Base-by-base conservation (phyloP, 2,888 invertebrate genomes). In the Cerceris rybyensis region DNA sequence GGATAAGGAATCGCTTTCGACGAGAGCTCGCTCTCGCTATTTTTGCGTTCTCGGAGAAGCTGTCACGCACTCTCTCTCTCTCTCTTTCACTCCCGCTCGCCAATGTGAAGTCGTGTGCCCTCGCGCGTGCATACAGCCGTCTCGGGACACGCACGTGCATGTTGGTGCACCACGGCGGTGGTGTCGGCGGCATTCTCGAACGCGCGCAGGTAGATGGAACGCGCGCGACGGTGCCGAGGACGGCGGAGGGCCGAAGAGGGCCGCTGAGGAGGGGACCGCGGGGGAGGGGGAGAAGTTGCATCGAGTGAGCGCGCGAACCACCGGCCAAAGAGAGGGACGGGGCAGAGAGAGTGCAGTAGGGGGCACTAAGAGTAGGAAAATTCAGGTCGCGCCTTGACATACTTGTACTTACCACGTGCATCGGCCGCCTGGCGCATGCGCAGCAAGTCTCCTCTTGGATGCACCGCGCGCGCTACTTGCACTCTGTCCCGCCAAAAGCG, bases 331-430 rank as follows among this genome's bases (percentile, higher is more conserved):
- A 46, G 69, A 39, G 54, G 28, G 67, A n/a, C 9, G 9, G 55
- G 46, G 49, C 41, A 9, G 49, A 59, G 63, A 52, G 54, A 50
- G 71, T 67, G 75, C 65, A 76, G 68, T 71, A 68, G 80, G 71
- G 80, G 78, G 80, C 63, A 85, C 77, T 75, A 82, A 84, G 89
- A 91, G 91, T 89, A 91, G 91, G 92, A 92, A 92, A 92, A 92
- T 92, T 92, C 92, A 92, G 92, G 92, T 92, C 92, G 92, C 91
- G 92, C 92, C 92, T 92, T 92, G 92, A 92, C 92, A 92, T 88
- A 92, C 91, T 91, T 92, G 91, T 91, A 89, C 91, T 91, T 90
- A 91, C 91, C 92, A 92, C 92, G 92, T 92, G 92, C 91, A 91
- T 90, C 89, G 87, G 82, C 80, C 83, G 86, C 80, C 81, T 80